Conservation (phyloP, 2,113 vertebrate genomes). For the Neopipo cinnamomea region DNA sequence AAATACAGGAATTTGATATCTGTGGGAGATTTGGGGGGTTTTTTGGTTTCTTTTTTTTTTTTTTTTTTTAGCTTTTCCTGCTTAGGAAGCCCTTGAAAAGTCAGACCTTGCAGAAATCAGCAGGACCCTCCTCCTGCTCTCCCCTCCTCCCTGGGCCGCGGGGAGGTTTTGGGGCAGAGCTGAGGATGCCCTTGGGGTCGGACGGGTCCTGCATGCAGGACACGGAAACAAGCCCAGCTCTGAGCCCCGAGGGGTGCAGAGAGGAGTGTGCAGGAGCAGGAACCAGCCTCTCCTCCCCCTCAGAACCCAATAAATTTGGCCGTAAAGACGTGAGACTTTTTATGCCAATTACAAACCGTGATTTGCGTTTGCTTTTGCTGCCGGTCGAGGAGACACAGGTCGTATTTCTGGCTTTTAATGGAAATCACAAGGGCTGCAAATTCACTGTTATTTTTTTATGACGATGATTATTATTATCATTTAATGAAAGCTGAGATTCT, state of each 20-base stretch:
- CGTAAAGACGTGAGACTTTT: background rate
- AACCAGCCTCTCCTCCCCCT: background rate
- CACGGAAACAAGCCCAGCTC: background rate
- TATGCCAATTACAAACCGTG: background rate
- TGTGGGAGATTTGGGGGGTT: background rate
- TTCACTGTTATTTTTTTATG: background rate
- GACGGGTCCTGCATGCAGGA: background rate
- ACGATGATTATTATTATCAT: background rate
- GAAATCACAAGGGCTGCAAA: background rate
- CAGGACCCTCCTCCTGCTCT: background rate
- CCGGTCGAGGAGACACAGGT: background rate
- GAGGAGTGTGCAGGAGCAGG: background rate
- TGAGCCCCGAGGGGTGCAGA: background rate
- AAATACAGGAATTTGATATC: background rate
- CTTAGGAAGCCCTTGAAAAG: background rate
- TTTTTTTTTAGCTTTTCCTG: background rate
- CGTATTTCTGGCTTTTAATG: background rate
- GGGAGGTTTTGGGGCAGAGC: accelerated
- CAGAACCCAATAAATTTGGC: background rate
- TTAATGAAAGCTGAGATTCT: background rate
- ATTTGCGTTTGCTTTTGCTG: background rate
- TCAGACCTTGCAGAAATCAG: background rate
- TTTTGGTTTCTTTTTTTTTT: too few relatives aligned
- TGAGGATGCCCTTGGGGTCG: accelerated
- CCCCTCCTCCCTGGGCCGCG: accelerated